phyloP scores from a whole-genome alignment of 2,888 invertebrate species.

The Diadromus collaris region DNA sequence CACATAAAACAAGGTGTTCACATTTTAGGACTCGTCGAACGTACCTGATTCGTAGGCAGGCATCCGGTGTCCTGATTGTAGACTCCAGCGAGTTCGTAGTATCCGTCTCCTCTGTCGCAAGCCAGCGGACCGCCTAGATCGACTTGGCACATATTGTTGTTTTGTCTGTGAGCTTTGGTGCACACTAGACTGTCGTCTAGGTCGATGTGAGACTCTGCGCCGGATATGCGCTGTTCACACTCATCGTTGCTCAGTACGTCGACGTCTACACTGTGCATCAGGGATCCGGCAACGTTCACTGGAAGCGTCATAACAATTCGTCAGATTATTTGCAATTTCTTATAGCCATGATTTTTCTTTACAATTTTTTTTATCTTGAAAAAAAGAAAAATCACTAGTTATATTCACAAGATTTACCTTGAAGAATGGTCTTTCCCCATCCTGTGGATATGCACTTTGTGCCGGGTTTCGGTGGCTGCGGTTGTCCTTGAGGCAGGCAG shows the following conservation, averaged over 20 bases:
- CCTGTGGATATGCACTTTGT: slow-evolving; percentile 89
- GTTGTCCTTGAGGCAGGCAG: slow-evolving; percentile 82
- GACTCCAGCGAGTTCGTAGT: slow-evolving; percentile 87
- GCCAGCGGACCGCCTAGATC: slow-evolving; percentile 92
- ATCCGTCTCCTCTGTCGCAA: slow-evolving; percentile 86
- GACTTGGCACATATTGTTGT: slow-evolving; percentile 89
- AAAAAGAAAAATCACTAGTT: not conserved
- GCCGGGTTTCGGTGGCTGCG: slow-evolving; percentile 72
- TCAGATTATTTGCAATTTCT: too few species aligned
- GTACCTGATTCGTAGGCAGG: slow-evolving; percentile 78
- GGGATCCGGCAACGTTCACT: slow-evolving; percentile 88
- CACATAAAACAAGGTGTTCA: slow-evolving; percentile 7
- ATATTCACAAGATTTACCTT: slow-evolving; percentile 82
- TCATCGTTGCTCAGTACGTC: slow-evolving; percentile 84
- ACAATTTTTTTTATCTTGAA: too few species aligned
- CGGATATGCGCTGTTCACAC: slow-evolving; percentile 83
- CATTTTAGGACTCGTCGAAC: not conserved
- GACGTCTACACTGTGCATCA: slow-evolving; percentile 88
- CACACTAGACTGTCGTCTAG: slow-evolving; percentile 87
- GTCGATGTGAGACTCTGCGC: slow-evolving; percentile 83
- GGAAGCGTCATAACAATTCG: slow-evolving; percentile 67
- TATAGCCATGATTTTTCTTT: not conserved
- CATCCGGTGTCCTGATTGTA: slow-evolving; percentile 90
- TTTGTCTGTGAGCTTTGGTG: slow-evolving; percentile 83
- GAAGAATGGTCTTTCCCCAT: slow-evolving; percentile 90